Evolutionary conservation across 2,113 vertebrate species (phyloP).

Genomic region (Passer domesticus): DNA sequence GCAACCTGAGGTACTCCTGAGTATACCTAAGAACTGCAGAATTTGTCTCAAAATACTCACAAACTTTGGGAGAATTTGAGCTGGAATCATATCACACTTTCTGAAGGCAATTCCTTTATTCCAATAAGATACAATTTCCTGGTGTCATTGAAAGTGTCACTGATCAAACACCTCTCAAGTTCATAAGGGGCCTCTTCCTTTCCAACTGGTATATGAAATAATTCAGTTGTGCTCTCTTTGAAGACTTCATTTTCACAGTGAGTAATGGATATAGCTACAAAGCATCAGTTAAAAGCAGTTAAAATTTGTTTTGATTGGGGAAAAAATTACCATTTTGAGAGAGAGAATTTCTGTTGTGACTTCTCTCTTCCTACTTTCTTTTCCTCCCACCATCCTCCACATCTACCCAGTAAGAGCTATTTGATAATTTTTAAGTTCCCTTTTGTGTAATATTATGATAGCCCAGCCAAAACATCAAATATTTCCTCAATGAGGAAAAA

Average conservation of each 20-base stretch:
- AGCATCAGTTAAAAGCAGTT: neutral
- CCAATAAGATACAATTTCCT: neutral
- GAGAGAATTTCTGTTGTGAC: neutral
- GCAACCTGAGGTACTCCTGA: neutral
- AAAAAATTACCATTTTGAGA: neutral
- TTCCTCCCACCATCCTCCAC: neutral
- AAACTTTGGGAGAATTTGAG: neutral
- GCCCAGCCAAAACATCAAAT: neutral
- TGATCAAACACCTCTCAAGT: neutral
- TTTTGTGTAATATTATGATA: conserved; percentile 4
- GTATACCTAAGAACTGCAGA: neutral
- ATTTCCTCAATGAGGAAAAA: neutral
- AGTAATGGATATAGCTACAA: neutral
- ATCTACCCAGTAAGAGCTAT: neutral
- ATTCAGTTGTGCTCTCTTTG: neutral
- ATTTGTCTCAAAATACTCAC: neutral
- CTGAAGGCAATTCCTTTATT: neutral
- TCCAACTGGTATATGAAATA: neutral
- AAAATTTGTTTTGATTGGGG: neutral
- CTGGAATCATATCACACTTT: neutral
- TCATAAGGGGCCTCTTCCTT: neutral
- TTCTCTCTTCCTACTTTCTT: neutral
- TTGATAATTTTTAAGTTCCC: neutral
- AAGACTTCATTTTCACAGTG: neutral
- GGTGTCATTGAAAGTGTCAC: neutral